Conservation (phyloP, 2,113 vertebrate genomes). For the Otolemur garnettii region DNA sequence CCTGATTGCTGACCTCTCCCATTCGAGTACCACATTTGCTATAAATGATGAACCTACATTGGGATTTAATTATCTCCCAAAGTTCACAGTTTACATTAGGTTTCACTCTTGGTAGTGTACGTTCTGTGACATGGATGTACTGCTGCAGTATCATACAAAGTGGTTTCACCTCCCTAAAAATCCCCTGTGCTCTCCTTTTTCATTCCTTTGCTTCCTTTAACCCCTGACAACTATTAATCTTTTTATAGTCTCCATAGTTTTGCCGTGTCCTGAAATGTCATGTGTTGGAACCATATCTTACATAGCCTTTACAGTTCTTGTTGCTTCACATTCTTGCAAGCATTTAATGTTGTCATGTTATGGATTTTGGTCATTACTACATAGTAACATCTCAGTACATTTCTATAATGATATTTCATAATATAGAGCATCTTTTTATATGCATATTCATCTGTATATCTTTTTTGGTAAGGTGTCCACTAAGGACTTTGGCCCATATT, state of each 20-base stretch:
- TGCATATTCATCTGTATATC: not conserved
- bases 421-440: not conserved
- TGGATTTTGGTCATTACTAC: not conserved
- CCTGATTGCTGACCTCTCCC: not conserved
- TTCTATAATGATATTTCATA: not conserved
- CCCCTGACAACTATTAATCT: too few species aligned
- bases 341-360: not conserved
- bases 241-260: not conserved
- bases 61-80: not conserved
- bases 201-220: not conserved
- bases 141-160: not conserved
- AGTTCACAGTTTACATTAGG: not conserved
- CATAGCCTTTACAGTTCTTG: not conserved
- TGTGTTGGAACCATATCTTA: not conserved
- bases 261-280: not conserved
- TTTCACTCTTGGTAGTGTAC: not conserved
- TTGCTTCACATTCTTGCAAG: not conserved
- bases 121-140: not conserved
- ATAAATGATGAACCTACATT: not conserved
- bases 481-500: not conserved
- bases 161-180: not conserved
- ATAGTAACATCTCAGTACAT: not conserved
- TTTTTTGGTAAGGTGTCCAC: not conserved
- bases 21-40: not conserved
- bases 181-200: not conserved